A percentile compares a stretch with the other conserved stretches of the same genome.
These are phyloP conservation scores for Beroe forskalii DNA, from an alignment of 37 sponge, comb jelly and placozoan genomes.

Conservation along the genomic window DNA sequence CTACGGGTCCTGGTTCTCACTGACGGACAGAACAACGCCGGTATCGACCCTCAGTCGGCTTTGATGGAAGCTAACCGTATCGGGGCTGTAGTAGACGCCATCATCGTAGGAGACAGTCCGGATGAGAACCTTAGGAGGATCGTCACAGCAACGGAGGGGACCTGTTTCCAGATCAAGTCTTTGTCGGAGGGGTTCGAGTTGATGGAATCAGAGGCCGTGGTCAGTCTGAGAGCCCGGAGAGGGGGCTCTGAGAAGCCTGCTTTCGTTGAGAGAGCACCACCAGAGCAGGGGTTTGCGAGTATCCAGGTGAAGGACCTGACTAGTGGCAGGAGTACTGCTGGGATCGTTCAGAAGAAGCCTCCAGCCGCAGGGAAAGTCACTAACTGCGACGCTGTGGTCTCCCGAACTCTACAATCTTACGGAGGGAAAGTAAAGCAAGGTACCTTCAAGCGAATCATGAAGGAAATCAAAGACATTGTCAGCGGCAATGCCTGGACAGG, in stretches of 20 bases:
- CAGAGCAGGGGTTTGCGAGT: not conserved
- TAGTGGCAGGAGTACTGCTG: not conserved
- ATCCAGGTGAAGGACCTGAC: not conserved
- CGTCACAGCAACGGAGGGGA: not conserved
- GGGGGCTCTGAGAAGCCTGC: not conserved
- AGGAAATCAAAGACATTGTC: not conserved
- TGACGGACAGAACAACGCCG: not conserved
- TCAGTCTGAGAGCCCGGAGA: not conserved
- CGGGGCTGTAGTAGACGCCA: not conserved
- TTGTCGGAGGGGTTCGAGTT: not conserved
- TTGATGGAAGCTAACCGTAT: not conserved
- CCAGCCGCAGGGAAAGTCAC: not conserved
- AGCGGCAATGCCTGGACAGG: not conserved
- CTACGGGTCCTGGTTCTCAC: not conserved
- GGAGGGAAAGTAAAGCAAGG: not conserved
- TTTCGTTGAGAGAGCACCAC: not conserved
- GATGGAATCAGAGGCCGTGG: not conserved
- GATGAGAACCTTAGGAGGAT: not conserved
- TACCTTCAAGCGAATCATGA: not conserved
- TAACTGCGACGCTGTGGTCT: not conserved
- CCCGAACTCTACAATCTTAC: not conserved
- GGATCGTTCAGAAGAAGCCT: not conserved
- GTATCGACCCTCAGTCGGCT: not conserved
- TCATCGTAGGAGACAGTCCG: not conserved
- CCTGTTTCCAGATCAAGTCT: not conserved